Conservation (phyloP, 2,113 vertebrate species). For the Phoenicopterus ruber region DNA sequence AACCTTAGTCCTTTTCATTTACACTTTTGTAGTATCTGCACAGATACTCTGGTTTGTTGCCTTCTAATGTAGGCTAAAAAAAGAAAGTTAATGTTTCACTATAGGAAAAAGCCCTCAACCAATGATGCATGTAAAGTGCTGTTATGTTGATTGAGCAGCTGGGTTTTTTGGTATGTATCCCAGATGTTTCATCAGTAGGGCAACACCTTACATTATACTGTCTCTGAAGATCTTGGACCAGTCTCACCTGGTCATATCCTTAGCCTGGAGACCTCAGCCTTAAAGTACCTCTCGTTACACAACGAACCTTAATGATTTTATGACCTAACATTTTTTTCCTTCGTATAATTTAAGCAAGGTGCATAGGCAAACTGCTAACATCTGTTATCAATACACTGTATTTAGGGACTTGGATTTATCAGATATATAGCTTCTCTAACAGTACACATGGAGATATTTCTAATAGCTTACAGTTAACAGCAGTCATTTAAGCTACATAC, state of each 20-base stretch:
- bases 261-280: background rate
- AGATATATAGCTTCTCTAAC: background rate
- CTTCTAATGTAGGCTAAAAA: background rate
- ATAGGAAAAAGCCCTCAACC: background rate
- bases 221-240: conserved; percentile 8
- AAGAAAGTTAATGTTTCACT: background rate
- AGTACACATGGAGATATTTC: background rate
- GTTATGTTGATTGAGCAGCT: conserved; percentile 30
- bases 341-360: conserved; percentile 36
- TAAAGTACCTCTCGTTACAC: conserved; percentile 31
- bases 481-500: conserved; percentile 18
- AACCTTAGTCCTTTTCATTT: background rate
- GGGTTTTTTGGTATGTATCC: background rate
- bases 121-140: conserved; percentile 16
- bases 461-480: background rate
- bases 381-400: conserved; percentile 25
- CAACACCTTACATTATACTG: conserved; percentile 10
- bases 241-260: conserved; percentile 3
- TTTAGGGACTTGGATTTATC: conserved; percentile 20
- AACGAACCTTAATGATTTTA: conserved; percentile 55
- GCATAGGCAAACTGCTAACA: background rate
- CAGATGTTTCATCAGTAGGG: conserved; percentile 34
- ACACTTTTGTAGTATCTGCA: background rate
- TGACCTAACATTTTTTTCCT: conserved; percentile 12
- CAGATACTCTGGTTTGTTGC: background rate